Evolutionary conservation across 2,797 vertebrate species (phyloP).

Genomic region (Vipera ursinii): DNA sequence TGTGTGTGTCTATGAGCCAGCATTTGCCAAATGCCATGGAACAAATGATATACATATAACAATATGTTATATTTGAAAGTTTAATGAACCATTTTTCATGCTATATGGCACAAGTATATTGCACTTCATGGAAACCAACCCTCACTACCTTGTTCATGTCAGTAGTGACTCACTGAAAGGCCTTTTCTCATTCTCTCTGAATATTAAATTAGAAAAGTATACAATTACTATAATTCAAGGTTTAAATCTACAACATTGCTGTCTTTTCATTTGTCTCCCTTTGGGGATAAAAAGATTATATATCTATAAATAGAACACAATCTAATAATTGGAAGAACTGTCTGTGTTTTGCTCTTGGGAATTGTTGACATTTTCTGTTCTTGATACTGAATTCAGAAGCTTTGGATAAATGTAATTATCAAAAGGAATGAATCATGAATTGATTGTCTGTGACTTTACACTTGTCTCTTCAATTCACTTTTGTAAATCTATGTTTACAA

Average conservation of each 20-base stretch:
- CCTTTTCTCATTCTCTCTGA: slow-evolving; percentile 54
- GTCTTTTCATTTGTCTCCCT: slow-evolving; percentile 53
- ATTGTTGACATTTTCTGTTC: slow-evolving; percentile 57
- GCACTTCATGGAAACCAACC: slow-evolving; percentile 2
- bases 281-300: slow-evolving; percentile 60
- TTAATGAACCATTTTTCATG: neutral
- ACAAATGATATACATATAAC: neutral
- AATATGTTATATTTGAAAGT: neutral
- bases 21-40: neutral
- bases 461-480: slow-evolving; percentile 16
- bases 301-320: slow-evolving; percentile 62
- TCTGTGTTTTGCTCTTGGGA: slow-evolving; percentile 56
- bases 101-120: neutral
- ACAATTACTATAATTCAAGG: slow-evolving; percentile 56
- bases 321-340: slow-evolving; percentile 59
- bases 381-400: slow-evolving; percentile 36
- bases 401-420: slow-evolving; percentile 33
- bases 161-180: slow-evolving; percentile 42
- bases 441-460: slow-evolving; percentile 18
- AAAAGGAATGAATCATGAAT: slow-evolving; percentile 25
- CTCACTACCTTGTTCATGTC: slow-evolving; percentile 27
- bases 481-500: neutral
- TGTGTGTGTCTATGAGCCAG: neutral
- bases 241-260: slow-evolving; percentile 33
- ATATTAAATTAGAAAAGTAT: slow-evolving; percentile 49